Evolutionary conservation across 1,140 invertebrate genomes (phyloP), one percentile per base, ranked within the genome.

Genomic region (Drosophila bifasciata): DNA sequence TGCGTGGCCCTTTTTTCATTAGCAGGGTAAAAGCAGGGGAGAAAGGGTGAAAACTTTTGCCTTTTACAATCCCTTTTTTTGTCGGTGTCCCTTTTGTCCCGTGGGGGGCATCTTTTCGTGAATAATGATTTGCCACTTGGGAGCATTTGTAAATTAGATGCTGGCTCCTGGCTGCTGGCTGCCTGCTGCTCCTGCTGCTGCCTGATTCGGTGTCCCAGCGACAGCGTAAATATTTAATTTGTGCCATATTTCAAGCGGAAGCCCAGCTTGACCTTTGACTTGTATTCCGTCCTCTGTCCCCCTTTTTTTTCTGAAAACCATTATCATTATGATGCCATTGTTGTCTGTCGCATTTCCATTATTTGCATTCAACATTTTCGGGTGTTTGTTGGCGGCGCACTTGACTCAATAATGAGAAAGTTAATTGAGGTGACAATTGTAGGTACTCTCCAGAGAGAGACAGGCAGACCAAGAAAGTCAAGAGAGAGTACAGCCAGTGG

Each of bases 91-190:
- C 62, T 25, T 67, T 67, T 57, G 32, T 36, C 32, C 32, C 32
- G 32, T 36, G 32, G 51, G 43, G 64, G 71, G 63, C 63, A 76
- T 76, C 73, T 76, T 67, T 88, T 71, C 61, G 64, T 88, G 81
- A 80, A 88, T 86, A 86, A 88, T 88, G 81, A 86, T 88, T 86
- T 88, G 83, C 81, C 81, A 86, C 83, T 86, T 88, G 81, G 81
- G 81, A 86, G 81, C 83, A 58, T 75, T 86, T 86, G 81, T 86
- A 86, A 86, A 86, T 86, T 86, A 86, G 81, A 86, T 68, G 77
- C 81, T 44, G 55, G 51, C 50, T 56, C 62, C 72, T 72, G 51
- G 51, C 61, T 25, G 23, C 51, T 68, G 49, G 43, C 56, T 58
- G 28, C 61, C 52, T 58, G 69, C 60, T 57, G 57, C 49, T 53